phyloP scores from a whole-genome alignment of 2,113 vertebrate species.

The Cinclus mexicanus region DNA sequence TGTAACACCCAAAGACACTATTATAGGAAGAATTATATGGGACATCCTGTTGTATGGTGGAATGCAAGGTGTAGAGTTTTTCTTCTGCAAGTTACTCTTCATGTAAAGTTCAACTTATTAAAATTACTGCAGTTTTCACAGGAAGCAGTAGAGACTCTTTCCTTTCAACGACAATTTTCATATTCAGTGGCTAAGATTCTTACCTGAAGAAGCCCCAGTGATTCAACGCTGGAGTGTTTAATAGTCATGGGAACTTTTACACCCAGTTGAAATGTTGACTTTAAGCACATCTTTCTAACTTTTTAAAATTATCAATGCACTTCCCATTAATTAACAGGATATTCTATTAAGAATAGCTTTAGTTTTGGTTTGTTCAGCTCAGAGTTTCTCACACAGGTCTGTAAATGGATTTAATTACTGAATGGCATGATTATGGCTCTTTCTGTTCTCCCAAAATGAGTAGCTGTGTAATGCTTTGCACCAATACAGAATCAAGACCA shows the following conservation, averaged over 20 bases:
- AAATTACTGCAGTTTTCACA: not conserved
- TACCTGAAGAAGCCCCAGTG: not conserved
- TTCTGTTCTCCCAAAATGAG: not conserved
- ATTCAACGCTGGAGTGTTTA: not conserved
- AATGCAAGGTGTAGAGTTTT: not conserved
- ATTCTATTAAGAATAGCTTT: not conserved
- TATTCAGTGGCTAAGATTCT: not conserved
- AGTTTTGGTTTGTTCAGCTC: not conserved
- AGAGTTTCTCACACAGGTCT: not conserved
- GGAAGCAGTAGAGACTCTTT: not conserved
- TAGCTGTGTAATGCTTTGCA: not conserved
- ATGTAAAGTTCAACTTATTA: not conserved
- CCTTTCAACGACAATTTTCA: not conserved
- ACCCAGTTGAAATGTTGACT: not conserved
- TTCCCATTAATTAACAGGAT: not conserved
- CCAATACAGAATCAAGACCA: not conserved
- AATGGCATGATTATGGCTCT: not conserved
- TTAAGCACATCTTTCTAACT: not conserved
- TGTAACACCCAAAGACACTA: not conserved
- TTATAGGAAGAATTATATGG: not conserved
- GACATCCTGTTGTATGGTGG: not conserved
- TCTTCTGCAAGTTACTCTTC: not conserved
- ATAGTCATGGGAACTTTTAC: not conserved
- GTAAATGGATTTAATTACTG: slow-evolving; percentile 19
- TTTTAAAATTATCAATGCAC: not conserved